Conservation (phyloP, 2,888 invertebrate genomes). For the Brachyptera putata region DNA sequence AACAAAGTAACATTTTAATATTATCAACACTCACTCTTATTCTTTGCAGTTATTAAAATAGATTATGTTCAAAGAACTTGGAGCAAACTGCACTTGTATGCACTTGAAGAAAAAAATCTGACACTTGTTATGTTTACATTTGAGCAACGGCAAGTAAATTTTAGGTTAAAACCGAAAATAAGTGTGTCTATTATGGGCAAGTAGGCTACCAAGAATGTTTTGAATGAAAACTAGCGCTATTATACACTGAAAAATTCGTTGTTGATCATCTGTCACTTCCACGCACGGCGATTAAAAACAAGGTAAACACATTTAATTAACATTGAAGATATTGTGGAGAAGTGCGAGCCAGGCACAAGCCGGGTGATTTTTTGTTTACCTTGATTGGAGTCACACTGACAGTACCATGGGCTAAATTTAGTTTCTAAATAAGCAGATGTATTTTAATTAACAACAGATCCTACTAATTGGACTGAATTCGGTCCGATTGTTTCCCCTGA, state of each 20-base stretch:
- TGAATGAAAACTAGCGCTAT: no score
- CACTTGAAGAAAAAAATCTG: neutral
- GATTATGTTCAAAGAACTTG: no score
- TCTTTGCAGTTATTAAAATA: no score
- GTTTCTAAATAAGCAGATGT: conserved; percentile 23
- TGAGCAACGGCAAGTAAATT: neutral
- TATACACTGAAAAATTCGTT: neutral
- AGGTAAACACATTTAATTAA: neutral
- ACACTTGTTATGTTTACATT: neutral
- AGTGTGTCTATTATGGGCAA: neutral
- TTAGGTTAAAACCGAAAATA: neutral
- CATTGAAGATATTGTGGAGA: neutral
- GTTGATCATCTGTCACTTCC: neutral
- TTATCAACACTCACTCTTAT: no score
- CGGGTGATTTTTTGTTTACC: conserved; percentile 29
- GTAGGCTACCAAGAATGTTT: neutral
- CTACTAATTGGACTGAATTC: conserved; percentile 28
- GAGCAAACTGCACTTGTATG: no score
- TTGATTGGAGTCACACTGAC: conserved; percentile 29
- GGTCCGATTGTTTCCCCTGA: conserved; percentile 33
- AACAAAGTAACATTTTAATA: conserved; percentile 38
- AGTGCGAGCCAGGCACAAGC: neutral
- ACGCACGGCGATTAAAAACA: neutral
- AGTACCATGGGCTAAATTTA: conserved; percentile 29
- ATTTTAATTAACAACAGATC: conserved; percentile 24